Conservation (phyloP, 1,140 invertebrate genomes). For the Scaptodrosophila lebanonensis region DNA sequence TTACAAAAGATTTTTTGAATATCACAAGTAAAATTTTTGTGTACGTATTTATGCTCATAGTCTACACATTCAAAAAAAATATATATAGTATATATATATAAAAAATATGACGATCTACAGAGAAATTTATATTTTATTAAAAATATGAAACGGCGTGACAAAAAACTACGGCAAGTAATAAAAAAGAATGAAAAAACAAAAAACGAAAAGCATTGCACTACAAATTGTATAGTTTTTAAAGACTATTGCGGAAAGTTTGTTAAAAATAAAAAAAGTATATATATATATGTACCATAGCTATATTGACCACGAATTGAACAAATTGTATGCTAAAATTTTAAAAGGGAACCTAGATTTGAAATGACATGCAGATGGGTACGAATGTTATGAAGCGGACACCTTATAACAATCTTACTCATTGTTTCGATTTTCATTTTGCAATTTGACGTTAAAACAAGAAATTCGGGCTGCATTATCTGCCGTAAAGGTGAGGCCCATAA, state of each 20-base stretch:
- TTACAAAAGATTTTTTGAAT: conserved; percentile 40
- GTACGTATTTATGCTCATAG: conserved; percentile 62
- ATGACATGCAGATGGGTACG: too few relatives aligned
- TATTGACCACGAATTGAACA: conserved; percentile 24
- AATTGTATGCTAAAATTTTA: conserved; percentile 25
- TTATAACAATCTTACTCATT: too few relatives aligned
- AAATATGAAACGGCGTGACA: conserved; percentile 41
- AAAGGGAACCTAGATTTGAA: not conserved
- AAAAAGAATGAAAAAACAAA: conserved; percentile 16
- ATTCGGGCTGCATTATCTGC: too few relatives aligned
- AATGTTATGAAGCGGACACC: too few relatives aligned
- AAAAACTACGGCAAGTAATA: conserved; percentile 18
- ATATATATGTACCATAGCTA: conserved; percentile 36
- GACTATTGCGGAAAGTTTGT: conserved; percentile 34
- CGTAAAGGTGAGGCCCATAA: too few relatives aligned
- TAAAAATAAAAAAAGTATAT: conserved; percentile 39
- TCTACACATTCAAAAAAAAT: conserved; percentile 36
- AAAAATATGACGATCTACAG: conserved; percentile 25
- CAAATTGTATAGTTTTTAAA: conserved; percentile 35
- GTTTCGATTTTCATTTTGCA: too few relatives aligned
- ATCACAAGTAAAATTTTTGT: conserved; percentile 38
- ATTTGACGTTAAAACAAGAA: too few relatives aligned
- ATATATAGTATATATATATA: conserved; percentile 46
- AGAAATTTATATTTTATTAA: conserved; percentile 66
- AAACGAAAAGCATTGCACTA: conserved; percentile 16